Percentiles rank a stretch among this genome's conserved stretches.
phyloP scores from a whole-genome alignment of 2,113 vertebrate genomes.

The Tympanuchus pallidicinctus region DNA sequence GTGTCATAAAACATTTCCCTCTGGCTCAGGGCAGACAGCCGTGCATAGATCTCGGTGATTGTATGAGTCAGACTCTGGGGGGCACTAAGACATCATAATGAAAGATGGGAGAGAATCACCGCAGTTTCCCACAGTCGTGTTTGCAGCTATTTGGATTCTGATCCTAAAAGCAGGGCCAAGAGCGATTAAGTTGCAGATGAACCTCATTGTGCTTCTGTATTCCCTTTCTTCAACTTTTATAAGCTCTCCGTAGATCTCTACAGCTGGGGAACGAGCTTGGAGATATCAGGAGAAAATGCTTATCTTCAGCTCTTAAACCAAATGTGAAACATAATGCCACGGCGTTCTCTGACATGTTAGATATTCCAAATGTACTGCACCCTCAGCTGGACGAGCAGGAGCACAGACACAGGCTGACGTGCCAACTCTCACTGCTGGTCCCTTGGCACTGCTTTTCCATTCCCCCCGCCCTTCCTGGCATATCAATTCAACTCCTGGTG shows the following conservation, averaged over 20 bases:
- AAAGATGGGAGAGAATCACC: background rate
- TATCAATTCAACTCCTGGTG: background rate
- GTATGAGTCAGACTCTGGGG: constrained; percentile 61
- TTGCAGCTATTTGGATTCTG: constrained; percentile 20
- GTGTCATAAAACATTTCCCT: background rate
- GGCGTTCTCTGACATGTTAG: background rate
- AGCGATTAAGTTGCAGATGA: constrained; percentile 40
- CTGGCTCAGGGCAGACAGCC: background rate
- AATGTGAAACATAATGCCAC: background rate
- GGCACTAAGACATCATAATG: constrained; percentile 57
- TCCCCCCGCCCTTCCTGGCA: background rate
- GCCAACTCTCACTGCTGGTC: background rate
- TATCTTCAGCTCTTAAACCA: background rate
- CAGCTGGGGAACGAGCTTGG: constrained; percentile 11
- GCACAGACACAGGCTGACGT: fast-evolving
- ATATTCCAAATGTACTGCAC: background rate
- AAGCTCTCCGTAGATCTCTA: background rate
- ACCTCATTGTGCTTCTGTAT: background rate
- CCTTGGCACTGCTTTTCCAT: background rate
- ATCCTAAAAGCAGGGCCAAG: constrained; percentile 32
- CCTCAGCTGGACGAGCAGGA: background rate
- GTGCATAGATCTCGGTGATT: background rate
- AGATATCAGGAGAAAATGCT: background rate
- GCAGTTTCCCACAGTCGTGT: background rate
- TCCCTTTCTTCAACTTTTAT: constrained; percentile 3